Percentiles rank a stretch among this genome's conserved stretches.
phyloP scores from a whole-genome alignment of 2,797 vertebrate species.

The Salarias fasciatus region DNA sequence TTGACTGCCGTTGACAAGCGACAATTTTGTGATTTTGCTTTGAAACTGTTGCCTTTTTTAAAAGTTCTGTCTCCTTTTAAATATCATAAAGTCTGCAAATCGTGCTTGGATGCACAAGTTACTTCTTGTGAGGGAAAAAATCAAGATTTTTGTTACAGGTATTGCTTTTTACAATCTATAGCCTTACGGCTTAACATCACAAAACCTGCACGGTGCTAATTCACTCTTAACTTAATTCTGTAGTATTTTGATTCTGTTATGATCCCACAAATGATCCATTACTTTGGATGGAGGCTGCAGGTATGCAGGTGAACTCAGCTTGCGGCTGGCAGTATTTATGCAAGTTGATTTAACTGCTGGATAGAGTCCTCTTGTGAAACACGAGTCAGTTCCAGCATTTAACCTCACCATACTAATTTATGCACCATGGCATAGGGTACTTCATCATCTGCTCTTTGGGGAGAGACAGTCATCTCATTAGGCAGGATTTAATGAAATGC shows the following conservation, averaged over 20 bases:
- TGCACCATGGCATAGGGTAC: conserved; percentile 93
- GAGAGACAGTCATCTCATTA: conserved; percentile 99
- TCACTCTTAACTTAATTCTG: conserved; percentile 23
- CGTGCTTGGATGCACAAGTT: too few species aligned
- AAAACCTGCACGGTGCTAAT: conserved; percentile 25
- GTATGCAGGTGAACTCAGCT: conserved; percentile 86
- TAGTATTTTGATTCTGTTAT: conserved; percentile 42
- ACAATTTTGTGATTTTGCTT: background rate
- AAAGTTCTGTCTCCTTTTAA: too few species aligned
- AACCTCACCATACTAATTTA: conserved; percentile 99
- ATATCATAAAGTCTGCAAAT: too few species aligned
- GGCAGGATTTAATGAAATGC: conserved; percentile 99
- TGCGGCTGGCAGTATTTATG: conserved; percentile 95
- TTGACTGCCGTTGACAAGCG: background rate
- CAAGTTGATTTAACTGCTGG: conserved; percentile 98
- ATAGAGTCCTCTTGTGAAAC: conserved; percentile 98
- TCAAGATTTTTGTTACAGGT: too few species aligned
- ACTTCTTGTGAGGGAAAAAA: too few species aligned
- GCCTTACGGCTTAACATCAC: background rate
- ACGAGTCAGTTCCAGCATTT: conserved; percentile 99
- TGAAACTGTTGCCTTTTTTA: background rate
- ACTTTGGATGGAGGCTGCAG: conserved; percentile 37
- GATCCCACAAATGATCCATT: conserved; percentile 54
- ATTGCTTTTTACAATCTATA: too few species aligned
- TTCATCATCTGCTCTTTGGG: conserved; percentile 99